These are phyloP conservation scores for Drosophila serrata DNA, from an alignment of 1,140 invertebrate genomes.

Conservation along the genomic window DNA sequence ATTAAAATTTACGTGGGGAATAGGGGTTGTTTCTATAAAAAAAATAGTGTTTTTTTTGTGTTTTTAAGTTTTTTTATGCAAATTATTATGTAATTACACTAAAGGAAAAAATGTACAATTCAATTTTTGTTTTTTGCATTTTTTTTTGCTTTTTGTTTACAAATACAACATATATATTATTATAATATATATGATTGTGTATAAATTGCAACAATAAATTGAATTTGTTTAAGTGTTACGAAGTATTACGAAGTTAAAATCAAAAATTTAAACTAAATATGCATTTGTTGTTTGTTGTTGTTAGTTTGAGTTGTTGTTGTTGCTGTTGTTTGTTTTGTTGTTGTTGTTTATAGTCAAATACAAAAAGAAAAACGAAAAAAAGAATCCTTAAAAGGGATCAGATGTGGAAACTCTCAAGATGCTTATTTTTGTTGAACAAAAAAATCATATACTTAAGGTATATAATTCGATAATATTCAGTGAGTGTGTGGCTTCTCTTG, in stretches of 20 bases:
- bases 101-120: constrained; percentile 62
- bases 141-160: not conserved
- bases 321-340: constrained; percentile 25
- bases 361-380: constrained; percentile 23
- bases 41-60: constrained; percentile 26
- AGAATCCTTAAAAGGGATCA: constrained; percentile 14
- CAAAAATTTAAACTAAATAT: constrained; percentile 50
- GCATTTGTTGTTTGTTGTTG: constrained; percentile 36
- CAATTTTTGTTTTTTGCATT: constrained; percentile 26
- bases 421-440: not conserved
- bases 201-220: constrained; percentile 58
- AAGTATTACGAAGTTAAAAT: constrained; percentile 32
- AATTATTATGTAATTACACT: constrained; percentile 49
- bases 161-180: constrained; percentile 31
- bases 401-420: constrained; percentile 23
- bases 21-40: constrained; percentile 30
- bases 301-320: constrained; percentile 34
- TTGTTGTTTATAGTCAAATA: constrained; percentile 48
- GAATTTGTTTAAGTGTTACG: constrained; percentile 19
- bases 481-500: constrained; percentile 17
- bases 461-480: constrained; percentile 39
- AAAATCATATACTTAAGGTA: constrained; percentile 15
- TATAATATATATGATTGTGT: constrained; percentile 39
- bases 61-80: constrained; percentile 19
- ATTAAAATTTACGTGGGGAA: constrained; percentile 15